Evolutionary conservation across 2,113 vertebrate genomes (phyloP).

Genomic region (Gadus chalcogrammus): DNA sequence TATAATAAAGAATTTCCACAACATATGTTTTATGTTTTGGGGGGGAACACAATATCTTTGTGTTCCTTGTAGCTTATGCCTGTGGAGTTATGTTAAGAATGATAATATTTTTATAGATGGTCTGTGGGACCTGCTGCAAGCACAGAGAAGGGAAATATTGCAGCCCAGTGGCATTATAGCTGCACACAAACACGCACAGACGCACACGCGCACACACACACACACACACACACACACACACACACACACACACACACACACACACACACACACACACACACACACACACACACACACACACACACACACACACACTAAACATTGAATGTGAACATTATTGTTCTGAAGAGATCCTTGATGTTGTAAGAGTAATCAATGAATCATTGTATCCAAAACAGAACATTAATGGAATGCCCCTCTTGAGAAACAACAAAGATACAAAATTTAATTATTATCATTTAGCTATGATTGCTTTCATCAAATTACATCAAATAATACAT

Average conservation of each 20-base stretch:
- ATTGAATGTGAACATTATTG: no score
- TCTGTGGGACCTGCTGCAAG: conserved; percentile 33
- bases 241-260: not conserved
- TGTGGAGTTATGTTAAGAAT: not conserved
- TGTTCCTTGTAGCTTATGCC: not conserved
- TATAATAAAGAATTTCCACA: no score
- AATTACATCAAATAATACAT: no score
- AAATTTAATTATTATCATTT: no score
- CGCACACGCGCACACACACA: not conserved
- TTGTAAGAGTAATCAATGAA: no score
- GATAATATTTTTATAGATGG: conserved; percentile 6
- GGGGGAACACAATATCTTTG: not conserved
- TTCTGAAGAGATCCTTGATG: no score
- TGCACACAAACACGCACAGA: not conserved
- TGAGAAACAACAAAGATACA: no score
- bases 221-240: not conserved
- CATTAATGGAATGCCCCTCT: no score
- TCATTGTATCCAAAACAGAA: no score
- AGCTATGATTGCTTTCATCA: no score
- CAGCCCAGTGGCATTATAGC: conserved; percentile 35
- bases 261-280: conserved; percentile 2
- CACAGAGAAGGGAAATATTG: conserved; percentile 29
- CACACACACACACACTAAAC: not conserved
- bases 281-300: not conserved
- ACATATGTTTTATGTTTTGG: no score